Base-by-base conservation (phyloP, 2,113 vertebrate species). In the Oplegnathus fasciatus region DNA sequence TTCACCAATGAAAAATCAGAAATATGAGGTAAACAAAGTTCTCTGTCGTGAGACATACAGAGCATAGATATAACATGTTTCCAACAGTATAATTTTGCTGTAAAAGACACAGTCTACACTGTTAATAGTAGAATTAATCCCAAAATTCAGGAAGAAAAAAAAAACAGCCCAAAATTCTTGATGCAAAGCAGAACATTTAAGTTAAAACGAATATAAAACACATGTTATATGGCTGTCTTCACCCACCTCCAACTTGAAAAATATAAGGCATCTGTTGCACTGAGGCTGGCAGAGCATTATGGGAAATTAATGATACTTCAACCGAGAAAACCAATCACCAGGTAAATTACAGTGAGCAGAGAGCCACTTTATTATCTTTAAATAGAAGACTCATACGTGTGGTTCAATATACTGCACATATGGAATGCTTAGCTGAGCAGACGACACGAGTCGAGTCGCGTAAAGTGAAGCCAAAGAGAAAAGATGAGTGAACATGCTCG, bases 341-440 rank as follows among this genome's bases (percentile, higher is more conserved):
- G 73, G 58, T 64, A 68, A 82, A 79, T 82, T 82, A 62, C 34
- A n/a, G 30, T 24, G 37, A 32, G 32, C 54, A 69, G 66, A 75
- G 40, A 70, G 26, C 57, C 37, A 62, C 67, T 85, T 86, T 82
- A 81, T 89, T 55, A 72, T 78, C 60, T 79, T 54, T 52, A 61
- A 68, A 80, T 64, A 84, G 42, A 72, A 22, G 40, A 34, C 52
- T n/a, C 20, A 13, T 22, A 57, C 46, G 42, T 52, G 44, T 52
- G 60, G 55, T 34, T 90, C 50, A 78, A 54, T 54, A 74, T 67
- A 60, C 37, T 15, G 71, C 14, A 64, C 42, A 58, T 52, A 44
- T 61, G 50, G 70, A n/a, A 54, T 40, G 72, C 71, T 76, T 30
- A 82, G 67, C 75, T 30, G 70, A 77, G 46, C 30, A 74, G 61